phyloP scores from a whole-genome alignment of 2,888 invertebrate genomes.

The Noctua fimbriata region DNA sequence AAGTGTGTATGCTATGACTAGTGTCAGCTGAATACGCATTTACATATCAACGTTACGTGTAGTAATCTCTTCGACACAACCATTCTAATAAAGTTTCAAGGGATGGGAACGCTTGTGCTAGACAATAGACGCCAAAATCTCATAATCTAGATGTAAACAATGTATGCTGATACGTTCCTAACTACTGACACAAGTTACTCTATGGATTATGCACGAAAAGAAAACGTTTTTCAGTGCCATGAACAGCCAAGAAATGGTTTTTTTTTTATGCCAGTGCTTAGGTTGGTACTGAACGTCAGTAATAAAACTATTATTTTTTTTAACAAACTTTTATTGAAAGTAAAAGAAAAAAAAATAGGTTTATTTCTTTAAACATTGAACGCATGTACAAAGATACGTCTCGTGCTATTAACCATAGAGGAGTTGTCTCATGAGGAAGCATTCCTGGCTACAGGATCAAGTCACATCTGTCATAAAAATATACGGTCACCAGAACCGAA shows the following conservation, averaged over 20 bases:
- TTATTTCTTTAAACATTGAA: too few relatives aligned
- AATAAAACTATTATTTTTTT: too few relatives aligned
- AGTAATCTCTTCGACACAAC: slow-evolving; percentile 46
- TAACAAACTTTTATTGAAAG: too few relatives aligned
- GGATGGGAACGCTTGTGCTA: slow-evolving; percentile 58
- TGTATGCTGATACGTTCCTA: slow-evolving; percentile 55
- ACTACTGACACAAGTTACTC: slow-evolving; percentile 21
- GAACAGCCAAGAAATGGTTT: neutral
- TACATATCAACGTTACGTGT: slow-evolving; percentile 32
- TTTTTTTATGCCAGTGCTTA: too few relatives aligned
- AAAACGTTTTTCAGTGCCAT: neutral
- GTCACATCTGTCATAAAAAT: neutral
- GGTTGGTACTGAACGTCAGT: too few relatives aligned
- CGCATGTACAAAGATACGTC: too few relatives aligned
- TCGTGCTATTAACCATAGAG: too few relatives aligned
- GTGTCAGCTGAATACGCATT: slow-evolving; percentile 30
- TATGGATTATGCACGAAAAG: neutral
- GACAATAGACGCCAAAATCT: slow-evolving; percentile 63
- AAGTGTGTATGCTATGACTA: slow-evolving; percentile 8
- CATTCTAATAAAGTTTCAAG: slow-evolving; percentile 62
- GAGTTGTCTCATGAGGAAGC: neutral
- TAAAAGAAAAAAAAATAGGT: too few relatives aligned
- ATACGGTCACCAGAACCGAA: neutral
- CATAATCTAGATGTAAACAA: slow-evolving; percentile 66
- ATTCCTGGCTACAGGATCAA: neutral